Percentiles rank a stretch among this genome's conserved stretches.
phyloP scores from a whole-genome alignment of 2,113 vertebrate genomes.

The Notothenia rossii region DNA sequence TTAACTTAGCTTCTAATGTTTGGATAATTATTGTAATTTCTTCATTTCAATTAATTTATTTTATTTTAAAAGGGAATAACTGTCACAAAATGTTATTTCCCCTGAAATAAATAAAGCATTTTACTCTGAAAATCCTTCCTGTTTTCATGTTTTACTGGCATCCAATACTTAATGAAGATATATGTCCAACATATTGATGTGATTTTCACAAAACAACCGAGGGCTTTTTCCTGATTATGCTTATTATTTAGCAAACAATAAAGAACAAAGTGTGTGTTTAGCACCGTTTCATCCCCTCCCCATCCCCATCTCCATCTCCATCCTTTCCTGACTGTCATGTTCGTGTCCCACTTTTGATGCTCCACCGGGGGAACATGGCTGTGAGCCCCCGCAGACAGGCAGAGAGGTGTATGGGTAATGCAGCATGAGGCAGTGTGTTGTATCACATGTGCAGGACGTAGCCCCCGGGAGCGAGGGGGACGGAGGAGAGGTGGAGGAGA shows the following conservation, averaged over 20 bases:
- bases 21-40: too few relatives aligned
- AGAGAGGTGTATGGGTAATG: constrained; percentile 77
- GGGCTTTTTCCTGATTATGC: too few relatives aligned
- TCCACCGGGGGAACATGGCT: constrained; percentile 68
- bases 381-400: constrained; percentile 54
- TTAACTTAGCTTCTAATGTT: not conserved
- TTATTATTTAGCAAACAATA: not conserved
- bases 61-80: too few relatives aligned
- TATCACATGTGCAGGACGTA: constrained; percentile 76
- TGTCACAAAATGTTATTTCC: too few relatives aligned
- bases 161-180: too few relatives aligned
- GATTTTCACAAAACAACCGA: too few relatives aligned
- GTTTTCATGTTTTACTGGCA: too few relatives aligned
- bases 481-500: constrained; percentile 60
- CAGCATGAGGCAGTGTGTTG: constrained; percentile 71
- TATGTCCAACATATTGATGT: too few relatives aligned
- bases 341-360: constrained; percentile 74
- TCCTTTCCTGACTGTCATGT: constrained; percentile 43
- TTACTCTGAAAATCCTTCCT: too few relatives aligned
- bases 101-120: too few relatives aligned
- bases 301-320: constrained; percentile 13
- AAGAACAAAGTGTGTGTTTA: not conserved
- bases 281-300: too few relatives aligned
- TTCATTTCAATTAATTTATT: too few relatives aligned
- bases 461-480: constrained; percentile 55